These are phyloP conservation scores for Andrena fulva DNA, from an alignment of 2,888 invertebrate species.

Conservation along the genomic window DNA sequence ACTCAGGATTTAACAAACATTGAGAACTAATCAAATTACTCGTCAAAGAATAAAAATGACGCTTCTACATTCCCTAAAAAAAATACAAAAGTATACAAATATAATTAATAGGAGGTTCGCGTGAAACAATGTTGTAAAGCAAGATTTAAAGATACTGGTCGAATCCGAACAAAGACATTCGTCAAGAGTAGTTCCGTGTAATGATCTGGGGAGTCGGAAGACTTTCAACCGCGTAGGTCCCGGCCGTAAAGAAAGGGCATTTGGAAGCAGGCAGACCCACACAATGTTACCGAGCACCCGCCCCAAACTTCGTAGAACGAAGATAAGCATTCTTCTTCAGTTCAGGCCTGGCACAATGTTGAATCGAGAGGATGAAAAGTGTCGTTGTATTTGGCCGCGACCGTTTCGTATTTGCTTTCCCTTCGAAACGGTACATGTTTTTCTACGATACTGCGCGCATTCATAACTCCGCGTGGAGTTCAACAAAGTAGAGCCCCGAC, in stretches of 20 bases:
- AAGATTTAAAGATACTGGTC: neutral
- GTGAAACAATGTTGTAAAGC: slow-evolving; percentile 10
- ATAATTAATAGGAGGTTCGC: neutral
- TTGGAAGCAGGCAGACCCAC: slow-evolving; percentile 2
- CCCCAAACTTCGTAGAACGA: slow-evolving; percentile 30
- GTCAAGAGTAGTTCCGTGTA: neutral
- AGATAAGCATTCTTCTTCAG: slow-evolving; percentile 41
- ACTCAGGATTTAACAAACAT: too few species aligned
- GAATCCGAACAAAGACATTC: neutral
- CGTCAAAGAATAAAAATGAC: too few species aligned
- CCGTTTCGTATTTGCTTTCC: slow-evolving; percentile 11
- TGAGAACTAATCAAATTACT: too few species aligned
- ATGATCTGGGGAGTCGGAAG: neutral
- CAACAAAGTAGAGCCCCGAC: neutral
- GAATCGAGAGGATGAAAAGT: slow-evolving; percentile 24
- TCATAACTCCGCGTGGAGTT: neutral
- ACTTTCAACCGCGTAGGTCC: slow-evolving; percentile 23
- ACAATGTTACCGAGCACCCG: slow-evolving; percentile 37
- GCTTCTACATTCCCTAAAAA: too few species aligned
- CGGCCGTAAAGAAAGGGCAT: neutral
- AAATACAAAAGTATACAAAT: too few species aligned
- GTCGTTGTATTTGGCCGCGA: slow-evolving; percentile 13
- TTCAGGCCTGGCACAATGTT: slow-evolving; percentile 40
- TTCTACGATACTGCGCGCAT: slow-evolving; percentile 1
- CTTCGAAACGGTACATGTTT: slow-evolving; percentile 11